phyloP scores from a whole-genome alignment of 1,140 invertebrate species.

The Medauroidea extradentata region DNA sequence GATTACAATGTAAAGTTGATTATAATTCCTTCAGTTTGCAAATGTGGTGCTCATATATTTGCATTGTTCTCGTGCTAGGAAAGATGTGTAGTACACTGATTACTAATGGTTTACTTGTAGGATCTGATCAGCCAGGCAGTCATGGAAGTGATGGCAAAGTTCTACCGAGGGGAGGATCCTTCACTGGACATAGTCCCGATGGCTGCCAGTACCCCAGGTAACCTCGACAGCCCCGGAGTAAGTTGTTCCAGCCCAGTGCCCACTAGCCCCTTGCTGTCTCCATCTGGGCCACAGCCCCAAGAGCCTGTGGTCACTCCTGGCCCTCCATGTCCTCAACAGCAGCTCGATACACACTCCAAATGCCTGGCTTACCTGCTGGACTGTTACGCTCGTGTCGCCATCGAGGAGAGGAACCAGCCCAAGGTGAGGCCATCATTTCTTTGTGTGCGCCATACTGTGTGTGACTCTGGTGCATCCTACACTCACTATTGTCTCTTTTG shows the following conservation, averaged over 20 bases:
- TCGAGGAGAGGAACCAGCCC: conserved; percentile 66
- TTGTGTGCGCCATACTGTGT: no score
- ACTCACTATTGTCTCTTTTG: no score
- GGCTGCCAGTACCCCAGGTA: conserved; percentile 39
- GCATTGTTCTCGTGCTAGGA: background rate
- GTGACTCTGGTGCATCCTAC: no score
- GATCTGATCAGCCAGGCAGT: conserved; percentile 58
- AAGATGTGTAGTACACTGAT: no score
- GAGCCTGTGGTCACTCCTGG: background rate
- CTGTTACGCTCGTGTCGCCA: conserved; percentile 61
- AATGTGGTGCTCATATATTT: background rate
- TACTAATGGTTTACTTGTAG: conserved; percentile 22
- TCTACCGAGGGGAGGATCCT: conserved; percentile 56
- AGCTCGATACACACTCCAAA: conserved; percentile 15
- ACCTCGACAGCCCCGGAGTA: conserved; percentile 37
- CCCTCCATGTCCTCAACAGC: conserved; percentile 17
- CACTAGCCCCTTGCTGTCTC: conserved; percentile 29
- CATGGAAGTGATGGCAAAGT: conserved; percentile 62
- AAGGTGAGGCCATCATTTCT: conserved; percentile 56
- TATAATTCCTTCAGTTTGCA: background rate
- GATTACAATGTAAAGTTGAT: background rate
- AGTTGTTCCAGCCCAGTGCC: conserved; percentile 4
- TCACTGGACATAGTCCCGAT: conserved; percentile 50
- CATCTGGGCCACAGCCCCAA: conserved; percentile 27
- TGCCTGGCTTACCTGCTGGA: conserved; percentile 57